A percentile compares a stretch with the other conserved stretches of the same genome.
phyloP scores from a whole-genome alignment of 1,140 invertebrate species.

The Zophobas atratus region DNA sequence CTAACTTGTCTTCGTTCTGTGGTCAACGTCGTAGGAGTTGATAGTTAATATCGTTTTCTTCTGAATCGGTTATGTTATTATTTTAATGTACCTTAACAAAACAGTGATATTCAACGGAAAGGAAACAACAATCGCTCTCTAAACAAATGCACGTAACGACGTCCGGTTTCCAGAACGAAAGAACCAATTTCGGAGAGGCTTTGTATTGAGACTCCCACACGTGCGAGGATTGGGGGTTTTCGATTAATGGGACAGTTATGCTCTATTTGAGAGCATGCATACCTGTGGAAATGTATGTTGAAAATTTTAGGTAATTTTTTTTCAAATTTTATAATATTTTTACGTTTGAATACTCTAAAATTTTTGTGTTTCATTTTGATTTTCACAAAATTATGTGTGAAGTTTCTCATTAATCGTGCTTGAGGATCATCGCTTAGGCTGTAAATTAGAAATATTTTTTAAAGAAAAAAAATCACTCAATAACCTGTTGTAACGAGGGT shows the following conservation, averaged over 20 bases:
- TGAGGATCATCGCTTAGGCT: too few relatives aligned
- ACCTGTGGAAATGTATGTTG: too few relatives aligned
- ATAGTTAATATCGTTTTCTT: conserved; percentile 29
- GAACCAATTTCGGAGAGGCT: conserved; percentile 44
- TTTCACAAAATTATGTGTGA: too few relatives aligned
- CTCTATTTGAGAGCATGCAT: not conserved
- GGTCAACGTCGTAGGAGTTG: conserved; percentile 28
- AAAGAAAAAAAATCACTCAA: too few relatives aligned
- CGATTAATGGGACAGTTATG: conserved; percentile 23
- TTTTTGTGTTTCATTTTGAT: too few relatives aligned
- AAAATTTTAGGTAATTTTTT: too few relatives aligned
- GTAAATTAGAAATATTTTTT: too few relatives aligned
- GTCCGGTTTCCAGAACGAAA: conserved; percentile 42
- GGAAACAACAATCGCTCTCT: conserved; percentile 47
- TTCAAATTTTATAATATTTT: too few relatives aligned
- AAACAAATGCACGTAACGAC: conserved; percentile 46
- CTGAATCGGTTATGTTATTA: conserved; percentile 43
- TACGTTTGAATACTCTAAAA: too few relatives aligned
- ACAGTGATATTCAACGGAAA: conserved; percentile 45
- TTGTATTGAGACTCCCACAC: conserved; percentile 43
- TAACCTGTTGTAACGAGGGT: too few relatives aligned
- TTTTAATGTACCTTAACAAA: conserved; percentile 47
- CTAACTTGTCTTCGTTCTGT: conserved; percentile 1
- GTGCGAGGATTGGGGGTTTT: conserved; percentile 33
- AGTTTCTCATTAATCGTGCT: too few relatives aligned